phyloP scores from a whole-genome alignment of 2,888 invertebrate species.

The Rhagonycha fulva region DNA sequence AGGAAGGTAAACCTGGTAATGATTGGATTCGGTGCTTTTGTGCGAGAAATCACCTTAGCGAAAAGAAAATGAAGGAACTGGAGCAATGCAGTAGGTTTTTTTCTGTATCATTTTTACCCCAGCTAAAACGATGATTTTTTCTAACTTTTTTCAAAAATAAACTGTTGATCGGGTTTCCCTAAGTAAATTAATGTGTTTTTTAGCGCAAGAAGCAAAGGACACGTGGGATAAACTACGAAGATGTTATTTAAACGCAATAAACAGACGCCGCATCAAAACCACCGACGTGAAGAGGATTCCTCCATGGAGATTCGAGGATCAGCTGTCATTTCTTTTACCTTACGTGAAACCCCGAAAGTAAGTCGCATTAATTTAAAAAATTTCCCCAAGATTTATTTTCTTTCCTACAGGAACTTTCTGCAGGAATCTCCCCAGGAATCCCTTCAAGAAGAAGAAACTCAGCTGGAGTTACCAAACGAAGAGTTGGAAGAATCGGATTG shows the following conservation, averaged over 20 bases:
- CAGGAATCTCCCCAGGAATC: not conserved
- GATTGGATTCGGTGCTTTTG: not conserved
- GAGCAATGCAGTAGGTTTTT: conserved; percentile 15
- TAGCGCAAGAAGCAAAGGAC: not conserved
- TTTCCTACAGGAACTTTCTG: not conserved
- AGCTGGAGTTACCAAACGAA: not conserved
- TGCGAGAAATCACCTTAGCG: not conserved
- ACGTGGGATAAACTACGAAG: not conserved
- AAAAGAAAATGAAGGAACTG: conserved; percentile 28
- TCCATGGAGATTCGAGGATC: not conserved
- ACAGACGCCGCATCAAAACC: not conserved
- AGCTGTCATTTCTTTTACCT: not conserved
- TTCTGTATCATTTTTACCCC: too few relatives aligned
- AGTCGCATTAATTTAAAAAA: not conserved
- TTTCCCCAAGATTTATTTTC: not conserved
- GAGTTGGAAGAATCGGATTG: not conserved
- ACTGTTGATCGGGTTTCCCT: too few relatives aligned
- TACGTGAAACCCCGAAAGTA: not conserved
- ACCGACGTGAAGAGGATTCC: not conserved
- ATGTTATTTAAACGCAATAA: not conserved
- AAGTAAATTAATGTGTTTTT: too few relatives aligned
- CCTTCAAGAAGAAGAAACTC: not conserved
- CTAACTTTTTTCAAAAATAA: too few relatives aligned
- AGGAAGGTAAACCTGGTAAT: conserved; percentile 1
- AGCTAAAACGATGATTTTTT: too few relatives aligned